Base-by-base conservation (phyloP, 2,113 vertebrate species). In the Xerus inauris region DNA sequence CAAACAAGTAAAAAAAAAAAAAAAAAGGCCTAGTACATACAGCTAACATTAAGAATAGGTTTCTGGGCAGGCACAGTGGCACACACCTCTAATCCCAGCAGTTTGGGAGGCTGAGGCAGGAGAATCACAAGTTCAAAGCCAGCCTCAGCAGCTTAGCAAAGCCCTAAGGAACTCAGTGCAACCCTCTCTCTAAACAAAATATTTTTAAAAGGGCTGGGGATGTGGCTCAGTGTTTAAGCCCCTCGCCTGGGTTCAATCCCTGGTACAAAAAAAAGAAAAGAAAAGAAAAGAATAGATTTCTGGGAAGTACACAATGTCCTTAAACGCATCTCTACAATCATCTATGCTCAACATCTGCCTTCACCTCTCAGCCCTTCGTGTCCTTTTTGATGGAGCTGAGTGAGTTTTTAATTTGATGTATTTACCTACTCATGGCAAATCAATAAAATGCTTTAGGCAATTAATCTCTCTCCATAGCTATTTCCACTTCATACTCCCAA, bases 361-460 rank as follows among this genome's bases (percentile, higher is more conserved):
- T 54, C 57, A 24, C 83, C 69, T 32, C 75, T 26, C 38, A 64
- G 32, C 54, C 42, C 51, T 83, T 73, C 51, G 0, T 1, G 13
- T 75, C 45, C 77, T 86, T 38, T 42, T 7, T 22, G 82, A 51
- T 45, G 40, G 49, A 88, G 57, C 32, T 12, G 32, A 40, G 42
- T 20, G 3, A 14, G 12, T 40, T 67, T 96, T 59, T 85, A 84
- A 76, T 77, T 87, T 93, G 75, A 94, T 84, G 5, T 69, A 75
- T 92, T 97, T 94, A 77, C 69, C 38, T 72, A 76, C 57, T 96
- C 17, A 0, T 1, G 59, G 49, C 54, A 72, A 89, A 90, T 95
- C 97, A 89, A 35, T 96, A 87, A 96, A 91, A 87, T 67, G 73
- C 85, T 79, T 85, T 76, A 71, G 51, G 96, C 65, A 30, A 40